phyloP scores from a whole-genome alignment of 2,888 invertebrate genomes.

The Cataglyphis rosenhaueri region DNA sequence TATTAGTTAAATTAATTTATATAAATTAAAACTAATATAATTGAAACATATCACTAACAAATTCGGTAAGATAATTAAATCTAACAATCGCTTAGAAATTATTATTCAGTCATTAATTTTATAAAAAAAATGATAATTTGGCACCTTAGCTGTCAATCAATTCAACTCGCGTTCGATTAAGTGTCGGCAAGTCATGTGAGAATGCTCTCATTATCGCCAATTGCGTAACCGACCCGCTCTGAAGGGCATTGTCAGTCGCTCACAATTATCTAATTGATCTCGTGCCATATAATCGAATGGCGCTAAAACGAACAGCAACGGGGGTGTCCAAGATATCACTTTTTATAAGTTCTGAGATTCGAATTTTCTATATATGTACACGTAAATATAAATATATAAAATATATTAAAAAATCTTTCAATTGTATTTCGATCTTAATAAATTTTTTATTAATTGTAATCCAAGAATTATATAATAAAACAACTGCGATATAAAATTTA shows the following conservation, averaged over 20 bases:
- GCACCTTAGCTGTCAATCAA: neutral
- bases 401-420: neutral
- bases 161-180: conserved; percentile 59
- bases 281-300: conserved; percentile 67
- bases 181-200: conserved; percentile 38
- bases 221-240: conserved; percentile 64
- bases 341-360: conserved; percentile 37
- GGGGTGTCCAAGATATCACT: conserved; percentile 42
- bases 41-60: neutral
- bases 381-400: neutral
- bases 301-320: conserved; percentile 58
- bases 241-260: conserved; percentile 64
- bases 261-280: conserved; percentile 70
- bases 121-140: neutral
- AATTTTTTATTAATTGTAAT: neutral
- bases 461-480: neutral
- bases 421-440: neutral
- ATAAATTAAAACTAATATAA: neutral
- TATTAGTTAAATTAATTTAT: neutral
- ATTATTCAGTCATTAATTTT: neutral
- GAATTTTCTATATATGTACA: too few species aligned
- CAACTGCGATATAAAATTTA: neutral
- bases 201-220: conserved; percentile 60
- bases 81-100: too few species aligned
- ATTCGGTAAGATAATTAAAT: neutral